Conservation (phyloP, 2,113 vertebrate species). For the Sander lucioperca region DNA sequence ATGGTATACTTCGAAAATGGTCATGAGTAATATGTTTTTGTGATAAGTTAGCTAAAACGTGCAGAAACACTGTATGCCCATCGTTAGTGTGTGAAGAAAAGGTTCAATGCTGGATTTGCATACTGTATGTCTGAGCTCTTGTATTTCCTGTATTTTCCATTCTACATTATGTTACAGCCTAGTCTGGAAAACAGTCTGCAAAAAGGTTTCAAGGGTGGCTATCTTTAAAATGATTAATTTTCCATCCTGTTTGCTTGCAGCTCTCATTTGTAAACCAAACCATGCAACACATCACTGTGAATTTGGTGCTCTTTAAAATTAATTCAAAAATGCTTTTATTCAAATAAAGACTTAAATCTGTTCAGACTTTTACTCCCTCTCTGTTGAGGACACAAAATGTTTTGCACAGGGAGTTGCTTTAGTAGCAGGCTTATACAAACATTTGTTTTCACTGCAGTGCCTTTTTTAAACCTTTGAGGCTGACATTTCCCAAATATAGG, state of each 20-base stretch:
- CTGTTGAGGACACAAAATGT: constrained; percentile 4
- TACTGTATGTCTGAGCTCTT: not conserved
- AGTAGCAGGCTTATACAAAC: constrained; percentile 48
- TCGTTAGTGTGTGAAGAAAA: constrained; percentile 1
- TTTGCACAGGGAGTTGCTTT: constrained; percentile 43
- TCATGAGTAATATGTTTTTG: constrained; percentile 8
- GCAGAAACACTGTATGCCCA: constrained; percentile 28
- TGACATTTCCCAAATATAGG: constrained; percentile 31
- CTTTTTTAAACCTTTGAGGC: constrained; percentile 64
- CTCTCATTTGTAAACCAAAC: constrained; percentile 60
- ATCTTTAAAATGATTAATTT: constrained; percentile 3
- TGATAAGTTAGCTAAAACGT: constrained; percentile 41
- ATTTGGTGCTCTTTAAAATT: constrained; percentile 77
- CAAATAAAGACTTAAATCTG: constrained; percentile 75
- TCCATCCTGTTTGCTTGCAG: constrained; percentile 23
- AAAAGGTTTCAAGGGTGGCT: constrained; percentile 5
- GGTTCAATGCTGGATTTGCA: constrained; percentile 18
- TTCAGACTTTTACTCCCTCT: constrained; percentile 49
- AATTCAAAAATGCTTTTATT: constrained; percentile 73
- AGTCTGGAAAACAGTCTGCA: constrained; percentile 8
- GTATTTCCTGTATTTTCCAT: constrained; percentile 19
- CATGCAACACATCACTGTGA: constrained; percentile 82
- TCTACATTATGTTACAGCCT: not conserved
- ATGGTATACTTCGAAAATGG: constrained; percentile 9
- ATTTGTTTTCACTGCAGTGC: constrained; percentile 74